Base-by-base conservation (phyloP, 2,113 vertebrate species). In the Charina bottae region DNA sequence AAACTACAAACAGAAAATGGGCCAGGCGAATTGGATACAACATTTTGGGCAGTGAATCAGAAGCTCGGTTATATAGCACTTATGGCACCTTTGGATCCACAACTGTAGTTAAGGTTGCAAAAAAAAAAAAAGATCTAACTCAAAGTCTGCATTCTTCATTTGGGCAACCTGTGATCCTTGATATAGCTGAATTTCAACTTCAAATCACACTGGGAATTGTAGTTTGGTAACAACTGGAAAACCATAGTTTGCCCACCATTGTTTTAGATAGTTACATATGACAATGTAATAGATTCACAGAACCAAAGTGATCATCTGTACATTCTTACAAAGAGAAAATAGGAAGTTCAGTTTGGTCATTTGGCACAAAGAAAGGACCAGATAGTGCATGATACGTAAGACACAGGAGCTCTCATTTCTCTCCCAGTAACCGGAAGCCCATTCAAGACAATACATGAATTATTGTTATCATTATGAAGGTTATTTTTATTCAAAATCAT, bases 1-100 rank as follows among this genome's bases (percentile, higher is more conserved):
- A n/a, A 89, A 62, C 84, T 64, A 55, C 3, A 95, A 96, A 96
- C 94, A 94, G 10, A 64, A 92, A 28, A 6, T 87, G 46, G 8
- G 94, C 84, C 95, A 94, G 13, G 23, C 83, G 93, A 93, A 93
- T 17, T 8, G 88, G 92, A 68, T 1, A 28, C 10, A 0, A 91
- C 2, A 28, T 15, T 26, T 28, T 13, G 12, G 55, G 72, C 12
- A 84, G 4, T 49, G 55, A 37, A n/a, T 62, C 56, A 60, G 13
- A 62, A 23, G 26, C 9, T 21, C 24, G 11, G 19, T 37, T 5
- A 21, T 59, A 86, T 10, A 58, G n/a, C 56, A 59, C 0, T 21
- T 78, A 24, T 54, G 9, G 10, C 23, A n/a, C n/a, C n/a, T n/a
- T 55, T 83, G 59, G 42, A 53, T 68, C 42, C 59, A 46, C 15